Base-by-base conservation (phyloP, 2,888 invertebrate species). In the Drosophila merina region DNA sequence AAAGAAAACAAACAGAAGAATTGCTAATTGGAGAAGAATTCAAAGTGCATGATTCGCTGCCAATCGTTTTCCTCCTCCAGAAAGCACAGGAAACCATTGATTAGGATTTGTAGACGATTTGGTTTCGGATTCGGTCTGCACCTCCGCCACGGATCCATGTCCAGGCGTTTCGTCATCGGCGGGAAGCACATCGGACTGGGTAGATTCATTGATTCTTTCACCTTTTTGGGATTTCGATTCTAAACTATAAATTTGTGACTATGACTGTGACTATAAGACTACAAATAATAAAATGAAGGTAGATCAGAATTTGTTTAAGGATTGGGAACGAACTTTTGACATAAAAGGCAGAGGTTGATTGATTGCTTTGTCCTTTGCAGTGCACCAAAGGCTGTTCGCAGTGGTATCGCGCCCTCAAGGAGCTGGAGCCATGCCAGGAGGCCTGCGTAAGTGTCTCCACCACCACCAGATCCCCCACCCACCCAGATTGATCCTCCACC, bases 401-500 rank as follows among this genome's bases (percentile, higher is more conserved):
- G 74, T 97, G 96, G 97, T 94, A 94, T 89, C 93, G 93, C 82
- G 96, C 96, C 33, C 92, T 97, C 12, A 87, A 87, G 68, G 88
- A 90, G 80, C 94, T 95, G 86, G 94, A 94, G 54, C 95, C 96
- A 45, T 97, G 97, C 89, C 95, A 95, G 91, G 94, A 93, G 82
- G 95, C 95, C 91, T 97, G 97, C 92, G 97, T 97, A 93, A 96
- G 97, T 96, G 64, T n/a, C n/a, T n/a, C 9, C 3, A 20, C 47
- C 28, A 12, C 28, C 54, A 40, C 36, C 25, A 20, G 10, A 30
- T 52, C 12, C 5, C 28, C 14, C 14, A 14, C 14, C 14, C 20
- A 30, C 20, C 30, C 38, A 49, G 20, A 26, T 9, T 57, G 57
- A 57, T 38, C 30, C 6, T 33, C 33, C 33, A 33, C 38, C 2